Evolutionary conservation across 2,797 vertebrate species (phyloP), one percentile per base, ranked within the genome.

Genomic region (Poecile montanus): DNA sequence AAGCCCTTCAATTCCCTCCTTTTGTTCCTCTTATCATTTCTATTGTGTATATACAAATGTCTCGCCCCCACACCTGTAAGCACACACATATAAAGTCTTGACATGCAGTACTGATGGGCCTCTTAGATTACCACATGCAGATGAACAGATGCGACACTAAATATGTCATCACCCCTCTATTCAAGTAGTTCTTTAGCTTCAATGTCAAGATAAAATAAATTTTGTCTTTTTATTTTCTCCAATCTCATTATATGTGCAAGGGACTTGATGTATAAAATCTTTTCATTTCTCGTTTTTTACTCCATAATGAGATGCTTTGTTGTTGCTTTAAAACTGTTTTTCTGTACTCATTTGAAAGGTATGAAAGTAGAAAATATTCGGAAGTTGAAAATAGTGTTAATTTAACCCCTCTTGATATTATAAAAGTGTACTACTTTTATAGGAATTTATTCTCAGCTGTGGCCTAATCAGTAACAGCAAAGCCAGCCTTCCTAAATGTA

Each of bases 291-390:
- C 25, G 34, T 91, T 81, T 87, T 82, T 40, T 23, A 1, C 19
- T 40, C 27, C 29, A 26, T 86, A 88, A 90, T 88, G 85, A 94
- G 57, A 48, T 63, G 60, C 67, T 96, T 80, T 93, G 70, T 80
- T 78, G 54, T 72, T 89, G 68, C 53, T 86, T 90, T 85, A 67
- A 76, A 89, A 68, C 71, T 83, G 15, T 13, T 81, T 87, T 92
- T 89, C 62, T 72, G 34, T 82, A 60, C 19, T 82, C 20, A 71
- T 88, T 93, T 92, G 60, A 84, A 88, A 88, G 26, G 27, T 32
- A 66, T 38, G n/a, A 95, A 85, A 44, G 21, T 61, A 79, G 72
- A 84, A 91, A 89, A 72, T 45, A 53, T 16, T 73, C 53, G 88
- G 38, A 88, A 83, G 48, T 40, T 78, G 34, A 88, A 87, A 85